Evolutionary conservation across 2,113 vertebrate genomes (phyloP).

Genomic region (Hemibagrus wyckioides): DNA sequence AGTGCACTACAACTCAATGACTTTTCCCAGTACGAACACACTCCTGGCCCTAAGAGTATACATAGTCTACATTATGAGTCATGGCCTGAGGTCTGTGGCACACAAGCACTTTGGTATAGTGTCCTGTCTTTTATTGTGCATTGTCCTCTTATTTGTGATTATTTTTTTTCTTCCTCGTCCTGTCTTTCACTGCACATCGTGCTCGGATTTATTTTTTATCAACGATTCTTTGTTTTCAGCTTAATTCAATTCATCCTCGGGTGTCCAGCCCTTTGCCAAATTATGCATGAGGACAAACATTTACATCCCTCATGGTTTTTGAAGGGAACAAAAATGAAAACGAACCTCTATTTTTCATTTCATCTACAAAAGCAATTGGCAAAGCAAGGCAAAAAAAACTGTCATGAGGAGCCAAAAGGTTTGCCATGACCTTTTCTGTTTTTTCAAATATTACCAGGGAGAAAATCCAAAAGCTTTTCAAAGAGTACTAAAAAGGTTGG

Average conservation of each 20-base stretch:
- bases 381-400: background rate
- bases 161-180: background rate
- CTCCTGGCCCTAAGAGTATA: background rate
- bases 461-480: background rate
- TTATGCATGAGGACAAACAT: conserved; percentile 11
- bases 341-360: background rate
- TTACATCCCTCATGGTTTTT: background rate
- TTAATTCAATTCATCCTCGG: background rate
- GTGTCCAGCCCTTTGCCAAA: background rate
- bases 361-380: background rate
- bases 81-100: background rate
- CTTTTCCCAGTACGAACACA: background rate
- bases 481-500: background rate
- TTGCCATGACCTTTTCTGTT: background rate
- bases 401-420: background rate
- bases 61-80: background rate
- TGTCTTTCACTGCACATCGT: conserved; percentile 13
- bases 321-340: background rate
- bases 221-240: conserved; percentile 10
- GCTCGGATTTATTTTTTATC: conserved; percentile 3
- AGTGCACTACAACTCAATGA: background rate
- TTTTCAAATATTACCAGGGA: background rate
- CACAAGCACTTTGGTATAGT: background rate
- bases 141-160: background rate
- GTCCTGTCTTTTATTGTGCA: conserved; percentile 15